Evolutionary conservation across 2,797 vertebrate genomes (phyloP).

Genomic region (Coracias cyanogaster): DNA sequence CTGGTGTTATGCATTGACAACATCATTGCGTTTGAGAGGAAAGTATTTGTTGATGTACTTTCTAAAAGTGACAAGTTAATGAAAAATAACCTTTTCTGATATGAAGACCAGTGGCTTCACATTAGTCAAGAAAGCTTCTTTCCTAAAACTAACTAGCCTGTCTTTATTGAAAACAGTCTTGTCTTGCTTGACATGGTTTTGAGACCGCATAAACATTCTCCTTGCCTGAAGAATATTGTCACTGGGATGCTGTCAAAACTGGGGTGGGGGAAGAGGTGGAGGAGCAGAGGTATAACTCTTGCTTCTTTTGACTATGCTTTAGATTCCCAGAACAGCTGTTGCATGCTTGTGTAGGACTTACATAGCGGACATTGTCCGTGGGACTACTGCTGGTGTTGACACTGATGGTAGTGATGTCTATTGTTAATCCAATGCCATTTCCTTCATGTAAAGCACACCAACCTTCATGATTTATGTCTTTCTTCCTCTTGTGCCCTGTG

Average conservation of each 20-base stretch:
- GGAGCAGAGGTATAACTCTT: background rate
- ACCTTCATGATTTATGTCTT: background rate
- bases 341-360: background rate
- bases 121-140: background rate
- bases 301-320: background rate
- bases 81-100: background rate
- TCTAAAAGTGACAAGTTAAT: background rate
- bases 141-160: background rate
- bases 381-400: background rate
- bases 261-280: background rate
- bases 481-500: background rate
- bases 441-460: background rate
- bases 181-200: background rate
- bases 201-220: background rate
- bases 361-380: rapidly evolving
- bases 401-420: rapidly evolving
- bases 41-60: background rate
- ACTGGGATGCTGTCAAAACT: background rate
- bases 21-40: background rate
- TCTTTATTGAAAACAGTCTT: background rate
- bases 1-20: background rate
- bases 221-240: background rate
- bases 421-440: background rate
- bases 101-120: background rate
- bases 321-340: rapidly evolving